A percentile compares a stretch with the other conserved stretches of the same genome.
Evolutionary conservation across 2,797 vertebrate species (phyloP).

Genomic region (Rhinatrema bivittatum): DNA sequence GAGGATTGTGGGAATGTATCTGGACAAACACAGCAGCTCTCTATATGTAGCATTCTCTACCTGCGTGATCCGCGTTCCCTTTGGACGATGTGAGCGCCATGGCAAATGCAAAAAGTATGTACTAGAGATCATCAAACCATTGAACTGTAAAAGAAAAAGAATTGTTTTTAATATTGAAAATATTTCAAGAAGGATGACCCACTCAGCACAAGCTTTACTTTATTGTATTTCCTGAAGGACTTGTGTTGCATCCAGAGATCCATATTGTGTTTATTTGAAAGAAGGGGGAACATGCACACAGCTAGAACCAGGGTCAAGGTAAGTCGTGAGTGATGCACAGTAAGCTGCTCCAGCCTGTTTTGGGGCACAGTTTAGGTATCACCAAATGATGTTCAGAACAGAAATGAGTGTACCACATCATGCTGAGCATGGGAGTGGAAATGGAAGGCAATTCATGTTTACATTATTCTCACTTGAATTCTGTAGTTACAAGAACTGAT

Average conservation of each 20-base stretch:
- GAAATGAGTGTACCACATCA: too few species aligned
- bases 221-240: slow-evolving; percentile 65
- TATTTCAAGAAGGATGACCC: too few species aligned
- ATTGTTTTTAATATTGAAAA: too few species aligned
- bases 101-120: slow-evolving; percentile 89
- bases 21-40: slow-evolving; percentile 74
- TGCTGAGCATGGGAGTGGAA: too few species aligned
- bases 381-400: too few species aligned
- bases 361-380: too few species aligned
- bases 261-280: slow-evolving; percentile 90
- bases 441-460: too few species aligned
- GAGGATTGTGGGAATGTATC: slow-evolving; percentile 85
- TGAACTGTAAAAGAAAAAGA: too few species aligned
- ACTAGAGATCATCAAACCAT: background rate
- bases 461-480: slow-evolving; percentile 17
- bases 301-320: slow-evolving; percentile 73
- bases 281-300: slow-evolving; percentile 74
- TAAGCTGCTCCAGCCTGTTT: too few species aligned
- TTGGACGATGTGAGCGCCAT: slow-evolving; percentile 86
- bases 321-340: slow-evolving; percentile 34
- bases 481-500: slow-evolving; percentile 11
- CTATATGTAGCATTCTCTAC: slow-evolving; percentile 88
- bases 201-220: too few species aligned
- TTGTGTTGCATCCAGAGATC: slow-evolving; percentile 93
- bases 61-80: slow-evolving; percentile 87